Base-by-base conservation (phyloP, 2,113 vertebrate species). In the Onychorhynchus coronatus region DNA sequence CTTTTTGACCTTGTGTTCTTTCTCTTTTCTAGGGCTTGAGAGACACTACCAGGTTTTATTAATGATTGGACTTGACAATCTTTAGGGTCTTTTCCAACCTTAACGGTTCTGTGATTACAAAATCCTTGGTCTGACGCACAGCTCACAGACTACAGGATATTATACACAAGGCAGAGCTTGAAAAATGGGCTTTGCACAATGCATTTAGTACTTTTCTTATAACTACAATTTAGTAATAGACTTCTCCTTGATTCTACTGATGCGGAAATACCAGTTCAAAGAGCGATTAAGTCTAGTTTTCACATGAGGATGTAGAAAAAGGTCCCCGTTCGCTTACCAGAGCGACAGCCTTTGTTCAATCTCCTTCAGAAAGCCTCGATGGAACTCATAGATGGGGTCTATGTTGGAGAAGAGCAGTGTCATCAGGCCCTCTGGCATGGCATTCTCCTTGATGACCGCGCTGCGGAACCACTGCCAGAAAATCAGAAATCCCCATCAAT, bases 371-470 rank as follows among this genome's bases (percentile, higher is more conserved):
- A 99, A 99, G 73, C 98, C 98, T 80, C 99, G 92, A 84, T 99
- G 99, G 97, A 99, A 99, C 94, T 99, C 99, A 15, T 99, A 99
- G 91, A 99, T 98, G 18, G 99, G 99, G 94, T 99, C 99, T 6
- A 99, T 98, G 97, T 98, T 99, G 92, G 99, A 99, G 98, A 99
- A 99, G 47, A 99, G 98, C 62, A 99, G 97, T 1, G 98, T 98
- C 99, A 98, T 99, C 91, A 99, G 98, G 14, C 97, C 97, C 30
- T 99, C 98, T 0, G 99, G 98, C 98, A 99, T 99, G 73, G 98
- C 99, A 0, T 99, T 98, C 89, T 99, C 99, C 98, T 99, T 99
- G 97, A 98, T 98, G 91, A 99, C 98, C 0, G 99, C 98, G 5
- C 99, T 99, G 92, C 99, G 99, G 95, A 99, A 99, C 99, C 99